Evolutionary conservation across 2,888 invertebrate genomes (phyloP), one percentile per base, ranked within the genome.

Genomic region (Biston betularia): DNA sequence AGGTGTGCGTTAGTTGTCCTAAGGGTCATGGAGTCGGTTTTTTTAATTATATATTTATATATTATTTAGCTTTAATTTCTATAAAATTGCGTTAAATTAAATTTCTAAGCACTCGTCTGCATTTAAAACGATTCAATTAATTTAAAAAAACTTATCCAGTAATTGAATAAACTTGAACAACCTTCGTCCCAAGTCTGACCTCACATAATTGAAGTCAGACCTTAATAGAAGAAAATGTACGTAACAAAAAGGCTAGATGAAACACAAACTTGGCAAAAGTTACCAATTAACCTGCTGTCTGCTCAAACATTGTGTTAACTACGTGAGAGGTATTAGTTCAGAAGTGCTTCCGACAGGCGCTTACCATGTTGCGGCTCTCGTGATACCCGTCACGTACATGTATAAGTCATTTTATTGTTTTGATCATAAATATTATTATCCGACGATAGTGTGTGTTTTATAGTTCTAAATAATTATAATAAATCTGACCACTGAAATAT

Each of bases 231-330:
- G 52, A 65, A 57, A 56, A 65, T 52, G 38, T 54, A 44, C 40
- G 53, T 15, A 64, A 35, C 38, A 56, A 55, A 64, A 66, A 66
- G 33, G 53, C 48, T 24, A 66, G 58, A 58, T 58, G 52, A 62
- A 66, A 57, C 53, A 53, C 57, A 62, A 62, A 54, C 62, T 57
- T 56, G 56, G 52, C 14, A 54, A 66, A 66, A 66, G 62, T 66
- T 62, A 34, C 46, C 58, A 63, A 63, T 63, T 58, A 63, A 55
- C 58, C 34, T 55, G 54, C 49, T 55, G 55, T 59, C 55, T 63
- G 53, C 60, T 52, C 61, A 63, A 63, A 66, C 61, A 65, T 62
- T 66, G 66, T 62, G 61, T 44, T 66, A 56, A 66, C 62, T 62
- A 62, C 53, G 10, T 52, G 50, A 58, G 62, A 62, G 58, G 58